Evolutionary conservation across 2,113 vertebrate genomes (phyloP).

Genomic region (Hippoglossus stenolepis): DNA sequence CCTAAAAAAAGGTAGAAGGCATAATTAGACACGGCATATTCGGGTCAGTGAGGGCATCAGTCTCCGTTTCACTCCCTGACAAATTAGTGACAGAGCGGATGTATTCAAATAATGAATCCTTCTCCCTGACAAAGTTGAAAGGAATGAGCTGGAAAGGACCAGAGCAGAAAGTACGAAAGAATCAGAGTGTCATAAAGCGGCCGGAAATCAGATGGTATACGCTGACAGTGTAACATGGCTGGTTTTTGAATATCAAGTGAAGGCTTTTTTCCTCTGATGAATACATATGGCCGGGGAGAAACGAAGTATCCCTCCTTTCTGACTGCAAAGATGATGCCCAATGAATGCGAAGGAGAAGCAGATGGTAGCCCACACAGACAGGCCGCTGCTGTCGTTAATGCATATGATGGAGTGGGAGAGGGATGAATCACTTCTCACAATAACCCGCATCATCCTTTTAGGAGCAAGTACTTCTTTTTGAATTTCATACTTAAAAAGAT

Average conservation of each 20-base stretch:
- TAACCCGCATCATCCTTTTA: conserved; percentile 23
- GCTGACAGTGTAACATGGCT: conserved; percentile 57
- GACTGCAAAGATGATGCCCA: conserved; percentile 59
- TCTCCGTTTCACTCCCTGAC: conserved; percentile 62
- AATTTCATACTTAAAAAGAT: neutral
- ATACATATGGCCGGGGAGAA: conserved; percentile 59
- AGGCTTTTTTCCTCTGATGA: conserved; percentile 61
- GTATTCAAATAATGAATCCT: conserved; percentile 72
- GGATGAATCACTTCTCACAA: conserved; percentile 30
- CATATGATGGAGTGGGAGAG: conserved; percentile 43
- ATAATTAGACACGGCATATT: conserved; percentile 77
- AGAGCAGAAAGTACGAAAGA: conserved; percentile 45
- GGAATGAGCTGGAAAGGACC: conserved; percentile 52
- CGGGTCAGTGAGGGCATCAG: conserved; percentile 69
- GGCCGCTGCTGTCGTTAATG: conserved; percentile 35
- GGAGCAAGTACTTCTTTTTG: neutral
- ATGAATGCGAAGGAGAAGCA: conserved; percentile 62
- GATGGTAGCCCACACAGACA: conserved; percentile 51
- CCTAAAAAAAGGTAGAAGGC: conserved; percentile 69
- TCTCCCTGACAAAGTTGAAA: conserved; percentile 67
- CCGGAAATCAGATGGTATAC: conserved; percentile 50
- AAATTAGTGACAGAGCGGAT: conserved; percentile 69
- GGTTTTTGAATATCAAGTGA: conserved; percentile 66
- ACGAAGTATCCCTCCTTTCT: conserved; percentile 40
- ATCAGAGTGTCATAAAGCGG: conserved; percentile 56